Base-by-base conservation (phyloP, 2,888 invertebrate genomes). In the Acanthococcus lagerstroemiae region DNA sequence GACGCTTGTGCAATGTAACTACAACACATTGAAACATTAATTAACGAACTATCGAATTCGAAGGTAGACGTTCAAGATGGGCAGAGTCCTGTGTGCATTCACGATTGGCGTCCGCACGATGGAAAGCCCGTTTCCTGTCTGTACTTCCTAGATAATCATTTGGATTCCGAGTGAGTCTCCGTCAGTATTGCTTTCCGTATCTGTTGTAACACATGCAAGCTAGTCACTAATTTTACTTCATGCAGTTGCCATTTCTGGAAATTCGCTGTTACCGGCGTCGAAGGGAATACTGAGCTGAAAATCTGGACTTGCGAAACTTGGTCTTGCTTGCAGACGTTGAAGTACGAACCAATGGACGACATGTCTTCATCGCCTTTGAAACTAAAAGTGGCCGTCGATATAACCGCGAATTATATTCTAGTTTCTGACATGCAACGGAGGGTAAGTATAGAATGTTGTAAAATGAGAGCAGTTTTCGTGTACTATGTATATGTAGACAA, bases 291-390 rank as follows among this genome's bases (percentile, higher is more conserved):
- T 19, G 90, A 90, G 72, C 79, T 96, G 63, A 95, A 95, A 77
- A 80, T 88, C 55, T 96, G 95, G 95, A 91, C 92, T 6, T 96
- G 95, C 76, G 91, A 95, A 74, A 83, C 89, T 0, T 97, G 97
- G 97, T 82, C 83, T 55, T 95, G 95, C 74, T 79, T 95, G n/a
- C 96, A 94, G 76, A 91, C 87, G 0, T 83, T 93, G 44, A 82
- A 80, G 27, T 88, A 92, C 73, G 77, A 81, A 1, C 81, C 84
- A 0, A 52, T 63, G n/a, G 48, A 27, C 25, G 73, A 74, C 19
- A 78, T 4, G 82, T 84, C 61, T 5, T 22, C 50, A 25, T 78
- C 4, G 82, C 84, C 48, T 4, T 12, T 48, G n/a, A 61, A 61
- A 19, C 22, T 91, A 48, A 89, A 90, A 75, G 88, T 90, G 0